Base-by-base conservation (phyloP, 2,113 vertebrate species). In the Nannobrachium achirus region DNA sequence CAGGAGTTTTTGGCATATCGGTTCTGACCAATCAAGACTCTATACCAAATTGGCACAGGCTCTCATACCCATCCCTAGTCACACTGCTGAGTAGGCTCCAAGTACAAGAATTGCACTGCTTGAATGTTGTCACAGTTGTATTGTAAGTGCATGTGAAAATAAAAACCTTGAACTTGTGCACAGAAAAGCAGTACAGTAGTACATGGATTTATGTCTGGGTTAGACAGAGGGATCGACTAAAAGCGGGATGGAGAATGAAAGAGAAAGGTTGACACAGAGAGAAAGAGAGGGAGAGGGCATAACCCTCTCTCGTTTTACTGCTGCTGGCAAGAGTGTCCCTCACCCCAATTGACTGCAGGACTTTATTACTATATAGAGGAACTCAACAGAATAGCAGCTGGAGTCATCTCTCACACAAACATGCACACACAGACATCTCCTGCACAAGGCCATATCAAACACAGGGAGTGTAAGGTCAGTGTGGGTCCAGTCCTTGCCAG, bases 291-390 rank as follows among this genome's bases (percentile, higher is more conserved):
- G 56, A 25, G 73, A 73, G 73, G 68, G 71, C 67, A 66, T 61
- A 53, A 48, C 57, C 51, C 55, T 57, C 25, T n/a, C 38, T 51
- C 49, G 14, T 4, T 88, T 87, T 81, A 87, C 63, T 66, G 51
- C 61, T 58, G 1, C 48, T 44, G 10, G 73, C 69, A 75, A 33
- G 69, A 82, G 57, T 76, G 10, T 65, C 64, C 68, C 53, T 14
- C 15, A 3, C 19, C 55, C 83, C 75, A 76, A 84, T 87, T 74
- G 76, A 45, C 56, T 14, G 75, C 62, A 82, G 63, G 83, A 70
- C 73, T 81, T 79, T 66, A 84, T 20, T 72, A 73, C 39, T 60
- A 77, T 76, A 78, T 5, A 33, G 25, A 33, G 25, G 25, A 33
- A 33, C 25, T 33, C 25, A 33, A 33, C 25, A 33, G 25, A 83